Base-by-base conservation (phyloP, 2,797 vertebrate species). In the Sitta carolinensis region DNA sequence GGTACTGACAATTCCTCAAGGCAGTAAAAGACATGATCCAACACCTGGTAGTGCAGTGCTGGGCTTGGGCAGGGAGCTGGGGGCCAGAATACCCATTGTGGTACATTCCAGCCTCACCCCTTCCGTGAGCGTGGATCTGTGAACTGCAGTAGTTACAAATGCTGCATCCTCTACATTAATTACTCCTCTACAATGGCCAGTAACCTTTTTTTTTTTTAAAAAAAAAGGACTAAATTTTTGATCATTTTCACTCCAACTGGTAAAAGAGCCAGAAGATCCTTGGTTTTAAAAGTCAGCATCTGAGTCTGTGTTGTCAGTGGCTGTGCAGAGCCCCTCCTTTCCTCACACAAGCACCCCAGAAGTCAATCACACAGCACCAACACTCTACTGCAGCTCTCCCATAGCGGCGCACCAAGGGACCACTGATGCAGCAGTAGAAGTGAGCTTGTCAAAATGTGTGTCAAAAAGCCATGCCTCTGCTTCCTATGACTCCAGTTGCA, bases 391-490 rank as follows among this genome's bases (percentile, higher is more conserved):
- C 7, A 8, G 38, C 25, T 38, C 34, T 70, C 29, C 54, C 15
- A 1, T 1, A 1, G 3, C 57, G 25, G 7, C 13, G 36, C 32
- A 6, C 15, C 21, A 2, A 8, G n/a, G 26, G 20, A 9, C 9
- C 18, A 11, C 58, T 57, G 59, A 36, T 13, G 7, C 25, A 43
- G 27, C 32, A n/a, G 16, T 2, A 61, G 14, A 62, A 43, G 3
- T 22, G 7, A 47, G 66, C 67, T 16, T 34, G 18, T 55, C 27
- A 9, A 57, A 50, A 36, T 3, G 6, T 4, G 1, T 2, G 36
- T 57, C 25, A 38, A 16, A 57, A 58, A 69, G 14, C 38, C 17
- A 15, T 27, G 30, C 10, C 38, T 29, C 20, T 62, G 30, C 26
- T 40, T 64, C 14, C 21, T 29, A 2, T 21, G 15, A 38, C 54